Evolutionary conservation across 2,888 invertebrate species (phyloP).

Genomic region (Mellilla xanthometata): DNA sequence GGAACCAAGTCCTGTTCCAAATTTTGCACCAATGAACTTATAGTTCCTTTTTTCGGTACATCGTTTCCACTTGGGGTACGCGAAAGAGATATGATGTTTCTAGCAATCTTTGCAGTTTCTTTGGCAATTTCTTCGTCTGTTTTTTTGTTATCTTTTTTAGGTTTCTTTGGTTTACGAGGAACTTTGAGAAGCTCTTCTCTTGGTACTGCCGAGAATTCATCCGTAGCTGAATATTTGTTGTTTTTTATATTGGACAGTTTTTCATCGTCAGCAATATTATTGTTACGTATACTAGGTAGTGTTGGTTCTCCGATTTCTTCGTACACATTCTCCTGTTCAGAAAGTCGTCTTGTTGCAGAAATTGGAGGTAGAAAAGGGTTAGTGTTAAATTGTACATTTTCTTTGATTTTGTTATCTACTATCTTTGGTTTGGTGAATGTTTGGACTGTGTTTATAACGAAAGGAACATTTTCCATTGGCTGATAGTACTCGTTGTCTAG

Average conservation of each 20-base stretch:
- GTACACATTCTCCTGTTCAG: conserved; percentile 65
- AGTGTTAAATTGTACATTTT: conserved; percentile 24
- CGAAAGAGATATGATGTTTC: conserved; percentile 65
- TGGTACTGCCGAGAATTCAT: conserved; percentile 53
- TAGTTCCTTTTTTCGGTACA: conserved; percentile 44
- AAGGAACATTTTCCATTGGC: conserved; percentile 64
- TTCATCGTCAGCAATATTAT: conserved; percentile 69
- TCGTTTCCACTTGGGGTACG: conserved; percentile 64
- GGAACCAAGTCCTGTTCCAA: conserved; percentile 46
- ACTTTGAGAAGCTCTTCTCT: conserved; percentile 70
- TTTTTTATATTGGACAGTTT: conserved; percentile 54
- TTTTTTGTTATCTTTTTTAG: conserved; percentile 42
- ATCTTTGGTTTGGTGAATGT: conserved; percentile 35
- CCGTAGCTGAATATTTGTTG: conserved; percentile 35
- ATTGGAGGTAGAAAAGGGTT: conserved; percentile 40
- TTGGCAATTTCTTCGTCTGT: conserved; percentile 35
- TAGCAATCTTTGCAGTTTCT: conserved; percentile 56
- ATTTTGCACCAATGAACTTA: conserved; percentile 52
- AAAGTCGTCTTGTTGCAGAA: conserved; percentile 38
- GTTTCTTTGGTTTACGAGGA: conserved; percentile 66
- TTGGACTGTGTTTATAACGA: conserved; percentile 59
- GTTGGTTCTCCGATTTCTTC: conserved; percentile 66
- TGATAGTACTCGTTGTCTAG: conserved; percentile 71
- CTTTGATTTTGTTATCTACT: conserved; percentile 29
- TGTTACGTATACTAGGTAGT: conserved; percentile 40